Conservation (phyloP, 2,113 vertebrate species). For the Columba livia region DNA sequence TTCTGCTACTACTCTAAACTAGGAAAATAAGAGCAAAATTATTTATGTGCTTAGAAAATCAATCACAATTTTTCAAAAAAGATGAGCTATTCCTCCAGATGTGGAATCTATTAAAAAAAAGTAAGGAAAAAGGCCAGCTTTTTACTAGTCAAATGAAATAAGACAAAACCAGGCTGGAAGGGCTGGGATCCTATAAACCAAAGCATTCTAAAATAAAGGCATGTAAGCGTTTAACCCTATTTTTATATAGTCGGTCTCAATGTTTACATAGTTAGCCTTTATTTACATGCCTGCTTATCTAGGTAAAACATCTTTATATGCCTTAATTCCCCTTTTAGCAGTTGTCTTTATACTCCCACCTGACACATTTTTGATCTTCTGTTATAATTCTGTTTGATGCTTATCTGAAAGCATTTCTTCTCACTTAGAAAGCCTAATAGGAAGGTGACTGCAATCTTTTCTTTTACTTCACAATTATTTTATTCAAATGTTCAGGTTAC, state of each 20-base stretch:
- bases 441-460: background rate
- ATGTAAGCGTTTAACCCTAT: background rate
- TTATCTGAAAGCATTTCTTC: background rate
- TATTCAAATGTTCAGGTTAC: background rate
- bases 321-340: background rate
- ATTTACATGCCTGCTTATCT: background rate
- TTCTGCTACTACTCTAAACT: background rate
- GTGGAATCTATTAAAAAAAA: background rate
- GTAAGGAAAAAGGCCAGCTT: background rate
- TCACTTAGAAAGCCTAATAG: background rate
- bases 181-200: background rate
- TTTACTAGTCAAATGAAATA: background rate
- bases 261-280: background rate
- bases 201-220: background rate
- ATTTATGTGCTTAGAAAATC: background rate
- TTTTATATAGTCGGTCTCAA: background rate
- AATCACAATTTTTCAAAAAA: background rate
- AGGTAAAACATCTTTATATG: background rate
- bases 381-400: background rate
- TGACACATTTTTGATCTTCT: conserved; percentile 31
- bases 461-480: background rate
- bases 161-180: background rate
- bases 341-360: background rate
- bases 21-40: background rate
- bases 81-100: background rate